Conservation (phyloP, 2,797 vertebrate species). For the Vespertilio murinus region DNA sequence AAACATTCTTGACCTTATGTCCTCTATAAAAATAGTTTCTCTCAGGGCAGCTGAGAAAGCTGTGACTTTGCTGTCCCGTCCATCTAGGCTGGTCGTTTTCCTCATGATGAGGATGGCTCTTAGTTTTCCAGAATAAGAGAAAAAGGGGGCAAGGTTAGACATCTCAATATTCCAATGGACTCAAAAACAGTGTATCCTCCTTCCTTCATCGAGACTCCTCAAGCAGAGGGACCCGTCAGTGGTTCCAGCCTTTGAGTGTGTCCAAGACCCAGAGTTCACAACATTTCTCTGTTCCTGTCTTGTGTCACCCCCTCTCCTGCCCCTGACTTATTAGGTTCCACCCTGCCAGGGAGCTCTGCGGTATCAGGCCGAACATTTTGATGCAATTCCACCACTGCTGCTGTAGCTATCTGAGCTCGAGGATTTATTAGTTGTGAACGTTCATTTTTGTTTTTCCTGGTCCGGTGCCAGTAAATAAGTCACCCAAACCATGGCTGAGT, state of each 20-base stretch:
- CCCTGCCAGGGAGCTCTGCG: constrained; percentile 57
- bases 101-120: constrained; percentile 13
- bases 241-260: neutral
- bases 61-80: constrained; percentile 53
- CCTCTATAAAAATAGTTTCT: constrained; percentile 76
- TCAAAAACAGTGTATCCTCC: neutral
- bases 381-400: constrained; percentile 78
- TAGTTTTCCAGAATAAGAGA: constrained; percentile 23
- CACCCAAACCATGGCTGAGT: constrained; percentile 85
- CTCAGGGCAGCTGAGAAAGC: constrained; percentile 71
- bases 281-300: constrained; percentile 14
- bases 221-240: neutral
- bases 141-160: neutral
- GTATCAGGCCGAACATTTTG: constrained; percentile 78
- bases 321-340: constrained; percentile 62
- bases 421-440: constrained; percentile 86
- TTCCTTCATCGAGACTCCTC: neutral
- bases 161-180: neutral
- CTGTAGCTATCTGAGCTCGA: constrained; percentile 79
- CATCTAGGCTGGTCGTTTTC: neutral
- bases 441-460: constrained; percentile 87
- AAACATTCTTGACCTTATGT: constrained; percentile 80
- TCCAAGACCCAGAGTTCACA: neutral
- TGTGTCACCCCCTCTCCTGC: neutral
- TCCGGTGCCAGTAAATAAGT: constrained; percentile 86